Base-by-base conservation (phyloP, 2,113 vertebrate species). In the Litocranius walleri region DNA sequence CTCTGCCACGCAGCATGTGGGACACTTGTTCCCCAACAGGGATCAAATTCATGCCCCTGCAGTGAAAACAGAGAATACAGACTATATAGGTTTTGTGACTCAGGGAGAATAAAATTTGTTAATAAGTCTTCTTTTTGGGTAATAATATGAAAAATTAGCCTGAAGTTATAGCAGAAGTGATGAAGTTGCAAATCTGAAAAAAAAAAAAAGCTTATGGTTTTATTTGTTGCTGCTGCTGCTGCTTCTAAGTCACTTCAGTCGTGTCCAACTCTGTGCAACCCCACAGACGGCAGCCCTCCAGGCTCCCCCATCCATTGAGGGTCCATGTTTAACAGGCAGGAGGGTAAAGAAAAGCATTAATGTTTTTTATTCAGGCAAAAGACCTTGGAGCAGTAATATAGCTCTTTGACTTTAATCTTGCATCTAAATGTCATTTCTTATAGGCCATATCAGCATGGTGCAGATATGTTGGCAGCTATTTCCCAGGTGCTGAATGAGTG, bases 361-460 rank as follows among this genome's bases (percentile, higher is more conserved):
- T 87, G 16, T 11, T 59, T 62, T 92, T 77, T 59, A 19, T 91
- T 81, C 17, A 83, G 59, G 30, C 14, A 59, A 13, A 93, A 33
- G 84, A 80, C 40, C n/a, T 64, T 16, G 48, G 29, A 19, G 59
- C 40, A 82, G 21, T 52, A 43, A 45, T 50, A 36, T 4, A 77
- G 15, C 11, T 91, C 40, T 71, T 93, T 54, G 17, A 16, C 15
- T 91, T 64, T 90, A 15, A 94, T 92, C 88, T 80, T 93, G 19
- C 59, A 45, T 95, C 91, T 80, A 11, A 89, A 43, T 30, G 21
- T 94, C 9, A 48, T 84, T 96, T 98, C 45, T 36, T 40, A 27
- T 97, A 99, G 99, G 95, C 99, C 99, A 0, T 99, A 99, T 97
- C 99, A 99, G 90, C 99, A 99, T 8, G 99, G 99, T 74, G 99